Conservation (phyloP, 2,113 vertebrate species). For the Kryptolebias marmoratus region DNA sequence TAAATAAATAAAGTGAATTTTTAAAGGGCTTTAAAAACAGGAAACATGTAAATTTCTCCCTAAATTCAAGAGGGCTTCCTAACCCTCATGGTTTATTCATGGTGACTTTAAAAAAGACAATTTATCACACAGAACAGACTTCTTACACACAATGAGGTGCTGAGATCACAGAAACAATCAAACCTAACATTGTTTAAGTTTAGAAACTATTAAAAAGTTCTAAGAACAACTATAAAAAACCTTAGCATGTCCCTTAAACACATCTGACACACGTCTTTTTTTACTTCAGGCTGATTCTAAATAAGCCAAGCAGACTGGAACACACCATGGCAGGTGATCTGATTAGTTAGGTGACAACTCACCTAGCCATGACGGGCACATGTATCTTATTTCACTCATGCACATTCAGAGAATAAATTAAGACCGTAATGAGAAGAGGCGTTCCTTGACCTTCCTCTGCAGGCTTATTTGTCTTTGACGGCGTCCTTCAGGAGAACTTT, state of each 20-base stretch:
- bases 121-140: too few relatives aligned
- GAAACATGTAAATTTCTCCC: too few relatives aligned
- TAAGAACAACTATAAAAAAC: not conserved
- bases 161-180: too few relatives aligned
- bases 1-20: too few relatives aligned
- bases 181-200: too few relatives aligned
- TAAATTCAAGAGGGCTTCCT: too few relatives aligned
- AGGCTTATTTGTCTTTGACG: conserved; percentile 44
- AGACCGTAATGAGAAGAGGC: conserved; percentile 59
- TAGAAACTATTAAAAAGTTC: not conserved
- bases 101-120: too few relatives aligned
- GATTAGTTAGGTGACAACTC: conserved; percentile 49
- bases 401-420: conserved; percentile 53
- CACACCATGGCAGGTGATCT: conserved; percentile 12
- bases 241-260: not conserved
- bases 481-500: conserved; percentile 61
- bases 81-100: too few relatives aligned
- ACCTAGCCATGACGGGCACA: conserved; percentile 57
- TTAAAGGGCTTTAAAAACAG: too few relatives aligned
- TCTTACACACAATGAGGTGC: too few relatives aligned
- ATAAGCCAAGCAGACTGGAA: conserved; percentile 22
- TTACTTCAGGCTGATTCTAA: not conserved
- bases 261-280: not conserved
- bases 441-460: conserved; percentile 51
- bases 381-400: conserved; percentile 46